Evolutionary conservation across 2,888 invertebrate species (phyloP), one percentile per base, ranked within the genome.

Genomic region (Melanotus villosus): DNA sequence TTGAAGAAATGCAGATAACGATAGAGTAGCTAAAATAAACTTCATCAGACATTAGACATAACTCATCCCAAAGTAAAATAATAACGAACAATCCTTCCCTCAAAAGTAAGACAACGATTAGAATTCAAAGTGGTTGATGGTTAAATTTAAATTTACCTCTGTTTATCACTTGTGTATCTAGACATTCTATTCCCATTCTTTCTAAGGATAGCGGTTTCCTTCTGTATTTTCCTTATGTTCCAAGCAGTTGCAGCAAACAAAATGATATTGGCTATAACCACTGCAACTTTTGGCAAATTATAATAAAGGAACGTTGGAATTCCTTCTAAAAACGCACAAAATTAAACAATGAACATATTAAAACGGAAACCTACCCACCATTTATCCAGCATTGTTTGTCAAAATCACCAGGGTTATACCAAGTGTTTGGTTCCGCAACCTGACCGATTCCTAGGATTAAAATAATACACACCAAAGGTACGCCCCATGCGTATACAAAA

Each of bases 221-320:
- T 89, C 77, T 89, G 89, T 68, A 91, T 89, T 68, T 87, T 86
- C 34, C 89, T 84, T 72, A 93, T 91, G 76, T 90, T 90, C 59
- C 89, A 78, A 0, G 92, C 90, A 0, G 93, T 93, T 54, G 90
- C 85, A n/a, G 88, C 82, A 83, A 93, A 93, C 67, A 93, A 85
- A 4, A 87, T 81, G 52, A 90, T 85, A 79, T 93, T 93, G 80
- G 88, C 86, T 0, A 90, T 75, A 5, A 93, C 88, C 9, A 93
- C 84, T 10, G 90, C 78, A 32, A 90, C 88, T 67, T 93, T 90
- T 0, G 93, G 92, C 0, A 87, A 87, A 82, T 91, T 92, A 84
- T 93, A 93, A 82, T 92, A 93, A n/a, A 90, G 80, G 36, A 91
- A 81, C 71, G 87, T 88, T 9, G 90, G 88, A 41, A 81, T 54